Evolutionary conservation across 2,797 vertebrate species (phyloP), one percentile per base, ranked within the genome.

Genomic region (Helicolenus hilgendorfi): DNA sequence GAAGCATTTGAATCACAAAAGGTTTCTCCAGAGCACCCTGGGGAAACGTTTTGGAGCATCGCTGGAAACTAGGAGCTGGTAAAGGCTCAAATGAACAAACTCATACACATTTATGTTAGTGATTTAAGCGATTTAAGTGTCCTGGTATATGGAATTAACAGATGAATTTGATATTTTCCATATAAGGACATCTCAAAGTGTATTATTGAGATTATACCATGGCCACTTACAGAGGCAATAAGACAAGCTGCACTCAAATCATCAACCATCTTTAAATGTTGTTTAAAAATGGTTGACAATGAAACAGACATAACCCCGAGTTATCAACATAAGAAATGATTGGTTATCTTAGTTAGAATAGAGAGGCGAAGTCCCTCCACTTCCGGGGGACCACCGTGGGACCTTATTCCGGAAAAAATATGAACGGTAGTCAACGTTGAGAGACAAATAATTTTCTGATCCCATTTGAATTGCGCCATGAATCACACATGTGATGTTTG

Each of bases 31-130:
- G 2, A 2, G 45, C 15, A 38, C n/a, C 53, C 31, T 59, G 56
- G 45, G 11, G 36, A 81, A 89, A 81, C 33, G 45, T 74, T 77
- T 33, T 49, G 4, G 13, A 64, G 53, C 60, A 45, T 35, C 1
- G 0, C 59, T 72, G 41, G 26, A 70, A 78, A 55, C 11, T 36
- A 74, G 2, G 2, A 26, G 58, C 41, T 65, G 2, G 27, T 26
- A n/a, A 79, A 60, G 64, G 65, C 55, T 86, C 49, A 85, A 88
- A 83, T 60, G 24, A 83, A 68, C 29, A 70, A 71, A 31, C 10
- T 33, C 29, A n/a, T 62, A 64, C 62, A 84, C 77, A 85, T 84
- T 90, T 73, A 72, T 77, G 72, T 7, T 26, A 58, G 45, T 22
- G 62, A 72, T 13, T 18, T 22, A 49, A 79, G 69, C 6, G 9